These are phyloP conservation scores for Dichetophora obliterata DNA, from an alignment of 2,888 invertebrate species.

Conservation along the genomic window DNA sequence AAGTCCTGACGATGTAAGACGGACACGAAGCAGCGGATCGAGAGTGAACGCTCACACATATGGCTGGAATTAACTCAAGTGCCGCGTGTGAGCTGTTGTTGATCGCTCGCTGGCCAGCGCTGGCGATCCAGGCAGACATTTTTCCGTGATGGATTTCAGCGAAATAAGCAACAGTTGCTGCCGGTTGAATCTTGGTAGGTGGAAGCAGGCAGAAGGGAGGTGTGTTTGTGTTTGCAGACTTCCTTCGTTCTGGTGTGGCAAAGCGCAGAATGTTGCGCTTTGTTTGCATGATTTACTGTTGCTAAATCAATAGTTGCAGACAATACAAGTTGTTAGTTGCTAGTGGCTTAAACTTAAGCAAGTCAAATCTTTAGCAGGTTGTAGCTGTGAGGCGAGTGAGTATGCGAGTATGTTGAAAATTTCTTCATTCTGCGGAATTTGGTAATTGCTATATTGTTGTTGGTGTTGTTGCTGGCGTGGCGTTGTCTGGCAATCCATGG, in stretches of 20 bases:
- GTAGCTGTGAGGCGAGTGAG: background rate
- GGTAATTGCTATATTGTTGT: slow-evolving; percentile 52
- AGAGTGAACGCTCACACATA: slow-evolving; percentile 35
- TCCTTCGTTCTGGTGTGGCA: background rate
- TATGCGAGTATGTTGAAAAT: slow-evolving; percentile 35
- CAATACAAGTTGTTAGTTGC: background rate
- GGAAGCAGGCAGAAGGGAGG: slow-evolving; percentile 44
- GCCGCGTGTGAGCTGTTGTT: slow-evolving; percentile 21
- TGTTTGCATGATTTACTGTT: slow-evolving; percentile 41
- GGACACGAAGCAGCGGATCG: background rate
- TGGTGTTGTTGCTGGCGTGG: slow-evolving; percentile 35
- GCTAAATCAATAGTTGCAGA: slow-evolving; percentile 37
- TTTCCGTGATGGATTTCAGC: slow-evolving; percentile 58
- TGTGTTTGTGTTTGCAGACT: slow-evolving; percentile 3
- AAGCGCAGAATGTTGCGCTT: background rate
- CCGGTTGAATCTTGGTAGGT: background rate
- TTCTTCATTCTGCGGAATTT: slow-evolving; percentile 50
- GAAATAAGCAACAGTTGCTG: slow-evolving; percentile 55
- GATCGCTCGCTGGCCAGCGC: background rate
- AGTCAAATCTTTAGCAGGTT: background rate
- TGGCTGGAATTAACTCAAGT: slow-evolving; percentile 38
- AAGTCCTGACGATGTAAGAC: slow-evolving; percentile 28
- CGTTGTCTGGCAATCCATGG: background rate
- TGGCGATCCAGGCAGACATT: slow-evolving; percentile 46
- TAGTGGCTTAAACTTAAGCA: background rate